Conservation (phyloP, 2,797 vertebrate genomes). For the Triplophysa bombifrons region DNA sequence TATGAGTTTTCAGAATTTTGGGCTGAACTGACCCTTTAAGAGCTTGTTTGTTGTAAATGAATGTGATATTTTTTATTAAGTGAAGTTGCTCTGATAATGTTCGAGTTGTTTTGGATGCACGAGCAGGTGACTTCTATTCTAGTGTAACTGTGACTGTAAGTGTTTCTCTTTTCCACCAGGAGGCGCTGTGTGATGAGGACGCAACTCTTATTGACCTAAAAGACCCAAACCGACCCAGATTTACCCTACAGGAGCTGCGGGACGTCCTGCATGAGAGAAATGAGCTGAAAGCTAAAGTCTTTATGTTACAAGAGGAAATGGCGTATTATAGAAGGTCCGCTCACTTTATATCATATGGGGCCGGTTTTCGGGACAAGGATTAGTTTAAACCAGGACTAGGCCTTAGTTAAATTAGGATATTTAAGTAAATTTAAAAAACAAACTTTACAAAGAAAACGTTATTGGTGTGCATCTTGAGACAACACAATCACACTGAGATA, state of each 20-base stretch:
- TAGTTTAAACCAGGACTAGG: no score
- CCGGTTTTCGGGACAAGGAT: no score
- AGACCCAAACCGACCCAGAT: conserved; percentile 92
- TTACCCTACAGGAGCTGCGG: conserved; percentile 95
- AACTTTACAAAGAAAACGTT: no score
- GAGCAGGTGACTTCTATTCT: not conserved
- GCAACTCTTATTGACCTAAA: conserved; percentile 78
- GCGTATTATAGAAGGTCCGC: conserved; percentile 92
- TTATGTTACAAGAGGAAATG: conserved; percentile 95
- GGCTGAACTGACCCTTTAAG: not conserved
- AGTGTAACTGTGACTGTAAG: not conserved
- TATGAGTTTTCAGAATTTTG: no score
- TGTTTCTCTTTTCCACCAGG: conserved; percentile 62
- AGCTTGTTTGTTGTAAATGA: not conserved
- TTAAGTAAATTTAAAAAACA: no score
- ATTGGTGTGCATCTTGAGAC: no score
- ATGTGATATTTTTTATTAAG: not conserved
- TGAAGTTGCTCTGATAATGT: not conserved
- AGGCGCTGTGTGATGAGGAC: conserved; percentile 82
- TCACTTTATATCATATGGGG: not conserved
- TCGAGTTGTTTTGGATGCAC: not conserved
- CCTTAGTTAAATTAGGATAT: no score
- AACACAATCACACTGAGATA: no score
- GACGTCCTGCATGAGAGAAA: conserved; percentile 97
- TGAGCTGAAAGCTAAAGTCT: conserved; percentile 95